Base-by-base conservation (phyloP, 2,113 vertebrate species). In the Acanthochromis polyacanthus region DNA sequence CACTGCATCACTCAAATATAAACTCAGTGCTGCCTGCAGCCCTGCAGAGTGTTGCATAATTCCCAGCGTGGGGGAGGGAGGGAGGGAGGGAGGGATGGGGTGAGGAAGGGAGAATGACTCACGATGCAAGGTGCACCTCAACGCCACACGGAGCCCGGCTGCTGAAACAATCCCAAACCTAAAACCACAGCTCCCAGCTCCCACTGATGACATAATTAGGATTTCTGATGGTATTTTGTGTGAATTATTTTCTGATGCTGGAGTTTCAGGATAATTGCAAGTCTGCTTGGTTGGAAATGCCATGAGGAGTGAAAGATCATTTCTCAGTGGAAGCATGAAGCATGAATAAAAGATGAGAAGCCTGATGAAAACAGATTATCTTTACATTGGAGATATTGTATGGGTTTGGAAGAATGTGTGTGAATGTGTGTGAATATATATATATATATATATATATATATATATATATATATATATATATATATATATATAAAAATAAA, bases 31-130 rank as follows among this genome's bases (percentile, higher is more conserved):
- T 57, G 23, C 61, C 72, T 73, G 53, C 76, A 65, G 62, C 58
- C 28, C 80, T 71, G 74, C 52, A 57, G 71, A 81, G 70, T 66
- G 86, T 92, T 93, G 82, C 89, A 84, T 91, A 90, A 93, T 82
- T 62, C 79, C 67, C 77, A 60, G 45, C 6, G 10, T 79, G 84
- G 76, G 52, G 82, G 78, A 76, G 75, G 77, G 48, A 77, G 51
- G 71, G 19, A 10, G 15, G 77, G 67, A 52, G 43, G 75, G 57
- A 58, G 1, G 50, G 59, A 65, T 4, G 28, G 32, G 81, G 72
- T 75, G 59, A 72, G 80, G 82, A 80, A 57, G n/a, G 59, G 46
- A 84, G 78, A 68, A 67, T 81, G 80, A 85, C 65, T 90, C 83
- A 89, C 68, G 59, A 89, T 57, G 67, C 79, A 79, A 83, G 71